phyloP scores from a whole-genome alignment of 1,140 invertebrate genomes.

The Drosophila melanica region DNA sequence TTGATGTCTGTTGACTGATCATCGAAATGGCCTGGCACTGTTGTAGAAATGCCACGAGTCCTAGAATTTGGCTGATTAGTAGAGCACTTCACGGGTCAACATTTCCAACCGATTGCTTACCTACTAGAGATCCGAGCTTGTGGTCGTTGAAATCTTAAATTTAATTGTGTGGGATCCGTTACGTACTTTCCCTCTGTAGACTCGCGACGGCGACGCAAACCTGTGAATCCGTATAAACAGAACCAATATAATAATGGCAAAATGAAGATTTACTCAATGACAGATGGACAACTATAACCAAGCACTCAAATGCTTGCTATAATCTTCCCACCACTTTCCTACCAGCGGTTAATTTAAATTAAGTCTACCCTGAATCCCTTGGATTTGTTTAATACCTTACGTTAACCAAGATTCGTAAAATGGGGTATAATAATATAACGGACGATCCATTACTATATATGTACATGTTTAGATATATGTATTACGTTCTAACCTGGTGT shows the following conservation, averaged over 20 bases:
- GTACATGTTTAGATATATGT: too few species aligned
- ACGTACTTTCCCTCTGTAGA: conserved; percentile 89
- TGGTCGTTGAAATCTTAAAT: conserved; percentile 89
- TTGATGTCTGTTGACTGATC: conserved; percentile 66
- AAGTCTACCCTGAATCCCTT: too few species aligned
- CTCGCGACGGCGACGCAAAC: conserved; percentile 88
- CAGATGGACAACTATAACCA: too few species aligned
- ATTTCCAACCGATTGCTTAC: conserved; percentile 31
- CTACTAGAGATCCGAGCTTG: conserved; percentile 82
- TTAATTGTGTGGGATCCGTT: conserved; percentile 89
- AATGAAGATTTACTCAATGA: too few species aligned
- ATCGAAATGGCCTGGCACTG: conserved; percentile 62
- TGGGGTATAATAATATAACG: too few species aligned
- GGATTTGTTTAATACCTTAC: too few species aligned
- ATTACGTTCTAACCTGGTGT: too few species aligned
- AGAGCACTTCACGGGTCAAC: not conserved
- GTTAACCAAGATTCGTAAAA: too few species aligned
- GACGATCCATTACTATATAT: too few species aligned
- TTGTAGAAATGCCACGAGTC: conserved; percentile 60
- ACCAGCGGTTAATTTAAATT: too few species aligned
- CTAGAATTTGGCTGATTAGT: conserved; percentile 31
- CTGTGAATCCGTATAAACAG: conserved; percentile 79
- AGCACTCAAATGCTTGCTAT: too few species aligned
- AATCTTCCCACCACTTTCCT: too few species aligned
- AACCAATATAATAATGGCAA: not conserved